Conservation (phyloP, 2,113 vertebrate species). For the Antennarius striatus region DNA sequence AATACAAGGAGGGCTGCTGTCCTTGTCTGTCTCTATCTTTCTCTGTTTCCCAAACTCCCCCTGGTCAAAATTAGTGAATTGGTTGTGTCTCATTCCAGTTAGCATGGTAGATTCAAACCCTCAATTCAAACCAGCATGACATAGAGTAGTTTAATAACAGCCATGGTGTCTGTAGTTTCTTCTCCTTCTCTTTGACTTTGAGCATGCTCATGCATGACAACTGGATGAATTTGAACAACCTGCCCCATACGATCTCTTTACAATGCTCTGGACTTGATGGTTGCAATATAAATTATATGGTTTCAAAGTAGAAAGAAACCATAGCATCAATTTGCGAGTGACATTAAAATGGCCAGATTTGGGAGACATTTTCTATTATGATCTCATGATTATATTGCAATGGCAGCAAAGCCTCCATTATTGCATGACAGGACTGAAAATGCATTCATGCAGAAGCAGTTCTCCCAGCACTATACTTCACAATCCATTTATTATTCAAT, state of each 20-base stretch:
- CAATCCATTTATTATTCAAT: slow-evolving; percentile 64
- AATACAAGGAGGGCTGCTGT: slow-evolving; percentile 68
- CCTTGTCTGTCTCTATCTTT: slow-evolving; percentile 59
- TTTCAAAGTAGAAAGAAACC: slow-evolving; percentile 63
- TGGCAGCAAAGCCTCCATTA: slow-evolving; percentile 73
- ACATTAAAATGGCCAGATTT: slow-evolving; percentile 62
- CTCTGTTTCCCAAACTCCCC: slow-evolving; percentile 66
- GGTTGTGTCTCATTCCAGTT: slow-evolving; percentile 66
- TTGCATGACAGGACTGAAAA: slow-evolving; percentile 70
- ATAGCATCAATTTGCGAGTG: slow-evolving; percentile 50
- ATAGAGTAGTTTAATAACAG: slow-evolving; percentile 47
- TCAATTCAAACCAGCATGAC: slow-evolving; percentile 76
- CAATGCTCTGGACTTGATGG: slow-evolving; percentile 68
- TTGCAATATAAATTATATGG: slow-evolving; percentile 76
- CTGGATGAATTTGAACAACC: slow-evolving; percentile 67
- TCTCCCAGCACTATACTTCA: slow-evolving; percentile 59
- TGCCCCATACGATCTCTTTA: slow-evolving; percentile 60
- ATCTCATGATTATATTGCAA: slow-evolving; percentile 76
- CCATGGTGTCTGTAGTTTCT: slow-evolving; percentile 69
- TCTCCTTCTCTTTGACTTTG: slow-evolving; percentile 77
- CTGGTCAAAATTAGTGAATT: slow-evolving; percentile 58
- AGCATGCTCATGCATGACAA: slow-evolving; percentile 77
- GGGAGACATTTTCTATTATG: slow-evolving; percentile 57
- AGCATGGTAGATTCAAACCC: slow-evolving; percentile 77
- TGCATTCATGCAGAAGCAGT: slow-evolving; percentile 71